Conservation (phyloP, 2,888 invertebrate species). For the Lumbricus terrestris region DNA sequence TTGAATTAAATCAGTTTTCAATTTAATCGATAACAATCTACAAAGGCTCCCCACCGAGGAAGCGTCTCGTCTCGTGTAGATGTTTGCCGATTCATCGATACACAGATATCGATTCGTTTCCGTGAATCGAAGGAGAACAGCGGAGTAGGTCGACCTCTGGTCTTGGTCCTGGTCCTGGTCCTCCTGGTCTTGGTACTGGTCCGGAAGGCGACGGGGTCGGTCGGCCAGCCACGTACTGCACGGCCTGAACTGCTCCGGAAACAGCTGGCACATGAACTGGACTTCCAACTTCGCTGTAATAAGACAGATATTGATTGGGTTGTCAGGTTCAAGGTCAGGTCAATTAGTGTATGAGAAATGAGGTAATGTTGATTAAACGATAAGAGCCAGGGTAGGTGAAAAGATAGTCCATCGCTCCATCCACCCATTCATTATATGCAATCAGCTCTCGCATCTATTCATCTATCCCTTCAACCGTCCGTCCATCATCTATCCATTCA, state of each 20-base stretch:
- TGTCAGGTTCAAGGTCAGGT: not conserved
- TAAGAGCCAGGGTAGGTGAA: not conserved
- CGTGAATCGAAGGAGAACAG: not conserved
- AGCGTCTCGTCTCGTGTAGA: not conserved
- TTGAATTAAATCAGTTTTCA: too few relatives aligned
- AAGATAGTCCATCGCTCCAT: not conserved
- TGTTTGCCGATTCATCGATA: not conserved
- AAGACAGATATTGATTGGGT: not conserved
- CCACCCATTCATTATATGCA: too few relatives aligned
- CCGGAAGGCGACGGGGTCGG: not conserved
- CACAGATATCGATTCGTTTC: not conserved
- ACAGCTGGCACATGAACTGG: conserved; percentile 6
- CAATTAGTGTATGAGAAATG: not conserved
- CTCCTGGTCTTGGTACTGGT: not conserved
- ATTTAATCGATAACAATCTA: too few relatives aligned
- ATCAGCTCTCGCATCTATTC: too few relatives aligned
- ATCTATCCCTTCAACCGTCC: too few relatives aligned
- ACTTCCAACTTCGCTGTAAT: not conserved
- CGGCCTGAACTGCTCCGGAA: not conserved
- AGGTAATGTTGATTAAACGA: not conserved
- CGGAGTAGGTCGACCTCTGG: not conserved
- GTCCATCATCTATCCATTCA: too few relatives aligned
- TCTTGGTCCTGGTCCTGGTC: not conserved
- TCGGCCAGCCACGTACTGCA: not conserved
- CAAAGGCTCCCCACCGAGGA: not conserved